phyloP scores from a whole-genome alignment of 2,888 invertebrate species.

The Strigamia maritima region DNA sequence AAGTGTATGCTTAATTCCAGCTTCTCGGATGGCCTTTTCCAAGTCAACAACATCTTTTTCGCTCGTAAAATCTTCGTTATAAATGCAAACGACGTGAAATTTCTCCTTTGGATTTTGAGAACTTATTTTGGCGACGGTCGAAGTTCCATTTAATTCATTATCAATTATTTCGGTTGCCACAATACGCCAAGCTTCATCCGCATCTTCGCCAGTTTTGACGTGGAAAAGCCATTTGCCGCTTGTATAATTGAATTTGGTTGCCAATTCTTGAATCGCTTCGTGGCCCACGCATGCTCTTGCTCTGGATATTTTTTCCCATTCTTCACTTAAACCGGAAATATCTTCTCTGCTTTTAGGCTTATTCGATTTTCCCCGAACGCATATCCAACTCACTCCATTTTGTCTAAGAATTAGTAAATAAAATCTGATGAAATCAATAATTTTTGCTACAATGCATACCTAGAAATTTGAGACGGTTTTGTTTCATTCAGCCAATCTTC shows the following conservation, averaged over 20 bases:
- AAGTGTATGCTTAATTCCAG: not conserved
- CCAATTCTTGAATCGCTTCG: not conserved
- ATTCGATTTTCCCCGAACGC: not conserved
- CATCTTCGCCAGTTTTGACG: not conserved
- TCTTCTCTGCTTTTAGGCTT: not conserved
- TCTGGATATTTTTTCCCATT: not conserved
- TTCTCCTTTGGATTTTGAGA: not conserved
- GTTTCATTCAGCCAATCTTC: no score
- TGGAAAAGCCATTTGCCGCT: not conserved
- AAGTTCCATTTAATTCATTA: not conserved
- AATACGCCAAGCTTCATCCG: not conserved
- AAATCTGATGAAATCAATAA: no score
- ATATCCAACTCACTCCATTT: not conserved
- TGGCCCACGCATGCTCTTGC: not conserved
- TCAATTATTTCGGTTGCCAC: not conserved
- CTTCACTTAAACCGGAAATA: not conserved
- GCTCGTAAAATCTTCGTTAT: not conserved
- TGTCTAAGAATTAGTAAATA: not conserved
- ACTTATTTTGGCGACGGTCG: not conserved
- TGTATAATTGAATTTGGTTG: not conserved
- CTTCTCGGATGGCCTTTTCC: not conserved
- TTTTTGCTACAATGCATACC: no score
- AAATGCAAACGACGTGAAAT: not conserved
- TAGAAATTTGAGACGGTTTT: no score
- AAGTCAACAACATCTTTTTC: not conserved